Conservation (phyloP, 1,140 invertebrate species). For the Drosophila nigromelanica region DNA sequence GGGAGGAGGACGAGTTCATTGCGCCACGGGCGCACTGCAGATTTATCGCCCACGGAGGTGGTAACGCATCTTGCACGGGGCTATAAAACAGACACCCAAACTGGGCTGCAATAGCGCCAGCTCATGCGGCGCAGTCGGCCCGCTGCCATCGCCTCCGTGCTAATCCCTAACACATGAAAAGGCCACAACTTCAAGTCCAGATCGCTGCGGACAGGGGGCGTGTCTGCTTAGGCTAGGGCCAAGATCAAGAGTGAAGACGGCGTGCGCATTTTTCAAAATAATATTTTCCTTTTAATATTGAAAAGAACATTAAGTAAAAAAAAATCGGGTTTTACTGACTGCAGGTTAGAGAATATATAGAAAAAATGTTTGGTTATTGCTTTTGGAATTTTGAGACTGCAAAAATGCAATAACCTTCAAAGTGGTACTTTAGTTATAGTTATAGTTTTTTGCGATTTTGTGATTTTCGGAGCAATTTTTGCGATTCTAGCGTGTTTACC, state of each 20-base stretch:
- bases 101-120: slow-evolving; percentile 67
- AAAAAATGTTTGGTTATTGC: no score
- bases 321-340: no score
- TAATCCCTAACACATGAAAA: slow-evolving; percentile 59
- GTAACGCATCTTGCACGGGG: slow-evolving; percentile 63
- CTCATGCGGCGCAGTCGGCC: slow-evolving; percentile 63
- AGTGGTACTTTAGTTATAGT: no score
- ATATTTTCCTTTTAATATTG: slow-evolving; percentile 4
- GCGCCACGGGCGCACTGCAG: slow-evolving; percentile 77
- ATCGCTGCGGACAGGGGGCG: slow-evolving; percentile 5
- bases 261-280: not conserved
- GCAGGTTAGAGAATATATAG: no score
- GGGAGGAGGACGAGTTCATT: slow-evolving; percentile 61
- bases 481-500: no score
- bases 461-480: no score
- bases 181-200: not conserved
- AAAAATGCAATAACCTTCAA: no score
- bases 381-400: no score
- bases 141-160: not conserved
- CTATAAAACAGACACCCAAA: slow-evolving; percentile 78
- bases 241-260: not conserved
- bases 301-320: no score
- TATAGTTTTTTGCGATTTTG: no score
- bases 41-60: slow-evolving; percentile 82
- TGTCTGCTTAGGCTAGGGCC: slow-evolving; percentile 1